Evolutionary conservation across 2,113 vertebrate species (phyloP), one percentile per base, ranked within the genome.

Genomic region (Pholis gunnellus): DNA sequence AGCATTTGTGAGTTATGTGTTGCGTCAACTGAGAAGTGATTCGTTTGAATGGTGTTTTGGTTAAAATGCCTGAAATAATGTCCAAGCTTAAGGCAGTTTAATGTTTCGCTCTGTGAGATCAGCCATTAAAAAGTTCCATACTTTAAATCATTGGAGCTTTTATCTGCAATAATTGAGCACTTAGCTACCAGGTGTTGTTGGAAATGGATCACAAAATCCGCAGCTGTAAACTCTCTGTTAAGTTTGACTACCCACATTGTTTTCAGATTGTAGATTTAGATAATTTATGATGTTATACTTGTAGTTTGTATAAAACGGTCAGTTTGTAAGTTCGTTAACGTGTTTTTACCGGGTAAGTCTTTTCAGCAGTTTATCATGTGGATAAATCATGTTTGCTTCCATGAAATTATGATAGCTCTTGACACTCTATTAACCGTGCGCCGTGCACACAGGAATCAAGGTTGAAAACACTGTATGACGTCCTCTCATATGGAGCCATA

Each of bases 51-150:
- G 44, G n/a, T 20, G 17, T 29, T 65, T 82, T 59, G 52, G 79
- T 78, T 66, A 66, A 87, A 91, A 82, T 52, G 61, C 17, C 50
- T 77, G 61, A 72, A 68, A 72, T 74, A 81, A 83, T 50, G 64
- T 70, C 50, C 52, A 9, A 29, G 38, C 50, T 82, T 60, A 27
- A 82, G 46, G 75, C 50, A 17, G 17, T 72, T 66, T 44, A 25
- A 77, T 69, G 77, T 80, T 83, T 77, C 10, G 8, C 65, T 82
- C 36, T 14, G 65, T 71, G 44, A 63, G 52, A 75, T 75, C 74
- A 54, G 9, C 60, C 44, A 18, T 42, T 73, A 5, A 75, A 29
- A 57, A 63, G 31, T 44, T 70, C 6, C 0, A 1, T 48, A n/a
- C 27, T 29, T 72, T 68, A 31, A 4, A 29, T 66, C 52, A 25